phyloP scores from a whole-genome alignment of 1,140 invertebrate genomes.

The Cylas formicarius region DNA sequence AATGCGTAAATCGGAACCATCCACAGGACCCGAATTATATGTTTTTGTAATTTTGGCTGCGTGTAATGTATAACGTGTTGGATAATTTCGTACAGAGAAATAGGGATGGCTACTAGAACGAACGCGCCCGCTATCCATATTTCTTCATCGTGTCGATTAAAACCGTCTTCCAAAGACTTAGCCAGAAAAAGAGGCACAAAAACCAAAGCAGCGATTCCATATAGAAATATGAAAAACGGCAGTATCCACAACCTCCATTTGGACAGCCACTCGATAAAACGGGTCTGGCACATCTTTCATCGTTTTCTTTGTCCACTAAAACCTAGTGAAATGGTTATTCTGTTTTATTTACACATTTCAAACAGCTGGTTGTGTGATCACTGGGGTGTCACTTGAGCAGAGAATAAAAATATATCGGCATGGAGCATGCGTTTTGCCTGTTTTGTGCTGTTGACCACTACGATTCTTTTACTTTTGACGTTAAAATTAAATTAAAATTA shows the following conservation, averaged over 20 bases:
- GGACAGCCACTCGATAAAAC: slow-evolving; percentile 27
- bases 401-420: too few species aligned
- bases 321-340: too few species aligned
- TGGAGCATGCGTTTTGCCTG: too few species aligned
- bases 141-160: slow-evolving; percentile 66
- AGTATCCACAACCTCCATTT: slow-evolving; percentile 84
- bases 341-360: too few species aligned
- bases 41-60: slow-evolving; percentile 86
- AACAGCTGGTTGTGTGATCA: too few species aligned
- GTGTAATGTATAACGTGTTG: slow-evolving; percentile 92
- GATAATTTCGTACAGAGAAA: slow-evolving; percentile 90
- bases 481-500: too few species aligned
- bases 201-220: slow-evolving; percentile 72
- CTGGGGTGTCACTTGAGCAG: too few species aligned
- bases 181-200: slow-evolving; percentile 75
- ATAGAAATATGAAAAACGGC: slow-evolving; percentile 70
- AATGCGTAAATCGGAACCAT: slow-evolving; percentile 96
- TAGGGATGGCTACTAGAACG: slow-evolving; percentile 81
- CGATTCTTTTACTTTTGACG: too few species aligned
- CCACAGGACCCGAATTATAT: slow-evolving; percentile 92
- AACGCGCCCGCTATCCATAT: slow-evolving; percentile 83
- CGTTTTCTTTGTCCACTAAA: too few species aligned
- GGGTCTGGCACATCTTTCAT: slow-evolving; percentile 22
- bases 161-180: slow-evolving; percentile 64
- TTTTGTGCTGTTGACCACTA: too few species aligned